phyloP scores from a whole-genome alignment of 1,140 invertebrate genomes.

The Drosophila carrolli region DNA sequence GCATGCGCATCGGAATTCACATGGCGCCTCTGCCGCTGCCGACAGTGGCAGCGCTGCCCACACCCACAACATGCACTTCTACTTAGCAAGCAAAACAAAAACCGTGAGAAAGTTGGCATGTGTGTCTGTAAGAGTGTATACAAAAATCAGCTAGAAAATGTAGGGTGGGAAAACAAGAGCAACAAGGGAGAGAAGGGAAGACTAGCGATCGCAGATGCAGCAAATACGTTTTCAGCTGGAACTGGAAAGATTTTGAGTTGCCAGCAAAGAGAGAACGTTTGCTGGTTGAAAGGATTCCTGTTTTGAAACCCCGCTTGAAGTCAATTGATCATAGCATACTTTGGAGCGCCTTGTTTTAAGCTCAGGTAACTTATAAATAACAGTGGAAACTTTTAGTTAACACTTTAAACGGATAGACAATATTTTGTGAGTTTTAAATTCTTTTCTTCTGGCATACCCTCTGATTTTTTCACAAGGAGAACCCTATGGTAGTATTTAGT shows the following conservation, averaged over 20 bases:
- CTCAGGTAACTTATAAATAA: no score
- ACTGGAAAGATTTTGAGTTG: no score
- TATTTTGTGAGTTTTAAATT: no score
- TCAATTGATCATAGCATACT: background rate
- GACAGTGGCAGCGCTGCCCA: background rate
- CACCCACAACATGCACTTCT: conserved; percentile 56
- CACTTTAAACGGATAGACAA: no score
- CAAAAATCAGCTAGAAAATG: conserved; percentile 4
- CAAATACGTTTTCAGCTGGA: background rate
- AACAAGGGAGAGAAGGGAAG: background rate
- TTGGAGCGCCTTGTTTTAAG: background rate
- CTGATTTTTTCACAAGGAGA: no score
- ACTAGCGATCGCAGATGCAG: conserved; percentile 4
- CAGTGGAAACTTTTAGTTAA: no score
- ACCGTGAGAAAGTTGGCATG: background rate
- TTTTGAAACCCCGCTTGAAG: background rate
- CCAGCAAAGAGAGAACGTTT: background rate
- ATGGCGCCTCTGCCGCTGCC: conserved; percentile 22
- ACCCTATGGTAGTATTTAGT: no score
- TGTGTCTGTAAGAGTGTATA: conserved; percentile 12
- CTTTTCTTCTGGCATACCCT: no score
- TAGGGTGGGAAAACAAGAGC: no score
- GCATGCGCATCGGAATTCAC: conserved; percentile 58
- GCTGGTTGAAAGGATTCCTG: no score
- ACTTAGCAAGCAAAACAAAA: conserved; percentile 62